phyloP scores from a whole-genome alignment of 2,113 vertebrate genomes.

The Grantiella picta region DNA sequence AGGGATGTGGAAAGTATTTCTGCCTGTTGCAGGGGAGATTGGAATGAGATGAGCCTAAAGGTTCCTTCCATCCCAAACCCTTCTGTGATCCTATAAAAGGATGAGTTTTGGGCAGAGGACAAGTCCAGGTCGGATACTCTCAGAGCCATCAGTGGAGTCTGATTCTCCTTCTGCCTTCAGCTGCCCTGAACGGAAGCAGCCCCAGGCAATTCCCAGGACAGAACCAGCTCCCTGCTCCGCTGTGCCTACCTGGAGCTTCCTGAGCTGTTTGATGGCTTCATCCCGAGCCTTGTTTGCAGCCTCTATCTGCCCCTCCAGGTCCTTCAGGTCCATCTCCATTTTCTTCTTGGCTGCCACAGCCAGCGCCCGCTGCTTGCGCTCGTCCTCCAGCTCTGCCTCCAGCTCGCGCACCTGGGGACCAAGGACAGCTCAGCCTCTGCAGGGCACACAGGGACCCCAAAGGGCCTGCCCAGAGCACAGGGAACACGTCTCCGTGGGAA shows the following conservation, averaged over 20 bases:
- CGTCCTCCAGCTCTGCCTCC: slow-evolving; percentile 94
- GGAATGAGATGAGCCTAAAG: not conserved
- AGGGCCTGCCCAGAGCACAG: not conserved
- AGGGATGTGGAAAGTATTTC: not conserved
- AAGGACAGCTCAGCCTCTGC: not conserved
- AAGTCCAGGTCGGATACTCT: not conserved
- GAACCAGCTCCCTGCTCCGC: not conserved
- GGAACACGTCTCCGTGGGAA: fast-evolving
- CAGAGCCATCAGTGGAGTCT: fast-evolving
- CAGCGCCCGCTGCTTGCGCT: slow-evolving; percentile 92
- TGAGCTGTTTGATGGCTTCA: slow-evolving; percentile 94
- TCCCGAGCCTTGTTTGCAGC: slow-evolving; percentile 92
- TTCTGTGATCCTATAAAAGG: not conserved
- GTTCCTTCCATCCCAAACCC: not conserved
- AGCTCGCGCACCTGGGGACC: slow-evolving; percentile 87
- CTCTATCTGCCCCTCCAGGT: slow-evolving; percentile 93
- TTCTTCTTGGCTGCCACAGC: slow-evolving; percentile 94
- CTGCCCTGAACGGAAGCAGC: not conserved
- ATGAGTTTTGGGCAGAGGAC: not conserved
- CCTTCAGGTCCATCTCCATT: slow-evolving; percentile 95
- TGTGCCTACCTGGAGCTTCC: slow-evolving; percentile 87
- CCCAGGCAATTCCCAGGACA: not conserved
- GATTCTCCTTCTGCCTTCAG: not conserved
- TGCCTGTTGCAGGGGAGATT: not conserved
- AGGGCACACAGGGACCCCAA: not conserved